A percentile compares a stretch with the other conserved stretches of the same genome.
phyloP scores from a whole-genome alignment of 2,113 vertebrate genomes.

The Myiopsitta monachus region DNA sequence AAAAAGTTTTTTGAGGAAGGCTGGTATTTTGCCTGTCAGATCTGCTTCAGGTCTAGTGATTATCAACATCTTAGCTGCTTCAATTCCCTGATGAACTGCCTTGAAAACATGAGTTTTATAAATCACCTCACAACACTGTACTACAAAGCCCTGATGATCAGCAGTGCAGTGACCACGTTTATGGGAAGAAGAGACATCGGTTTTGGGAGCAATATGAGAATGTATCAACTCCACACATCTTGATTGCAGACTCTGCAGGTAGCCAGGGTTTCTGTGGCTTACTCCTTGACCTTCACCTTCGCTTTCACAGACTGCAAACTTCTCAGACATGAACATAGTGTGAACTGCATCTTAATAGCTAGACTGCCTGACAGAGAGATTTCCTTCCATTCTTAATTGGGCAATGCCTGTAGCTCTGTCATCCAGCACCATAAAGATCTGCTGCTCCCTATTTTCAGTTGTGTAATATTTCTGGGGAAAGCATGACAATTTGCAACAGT shows the following conservation, averaged over 20 bases:
- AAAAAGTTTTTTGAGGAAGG: conserved; percentile 13
- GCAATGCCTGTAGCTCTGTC: neutral
- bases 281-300: conserved; percentile 46
- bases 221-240: conserved; percentile 41
- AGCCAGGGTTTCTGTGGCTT: conserved; percentile 46
- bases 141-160: conserved; percentile 27
- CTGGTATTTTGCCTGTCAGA: conserved; percentile 37
- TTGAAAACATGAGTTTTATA: conserved; percentile 29
- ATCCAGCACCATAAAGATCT: neutral
- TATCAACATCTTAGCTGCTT: conserved; percentile 50
- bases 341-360: conserved; percentile 46
- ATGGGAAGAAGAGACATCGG: conserved; percentile 38
- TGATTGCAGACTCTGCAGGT: conserved; percentile 58
- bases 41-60: conserved; percentile 44
- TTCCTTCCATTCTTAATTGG: conserved; percentile 1
- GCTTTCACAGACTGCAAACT: conserved; percentile 34
- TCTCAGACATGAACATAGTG: neutral
- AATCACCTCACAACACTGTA: neutral
- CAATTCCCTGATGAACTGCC: conserved; percentile 48
- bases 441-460: neutral
- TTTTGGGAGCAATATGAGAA: conserved; percentile 31
- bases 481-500: neutral
- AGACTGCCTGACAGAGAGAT: neutral
- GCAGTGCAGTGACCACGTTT: conserved; percentile 31
- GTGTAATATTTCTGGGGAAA: neutral